A percentile compares a stretch with the other conserved stretches of the same genome.
These are phyloP conservation scores for Syritta pipiens DNA, from an alignment of 2,888 invertebrate genomes.

Conservation along the genomic window DNA sequence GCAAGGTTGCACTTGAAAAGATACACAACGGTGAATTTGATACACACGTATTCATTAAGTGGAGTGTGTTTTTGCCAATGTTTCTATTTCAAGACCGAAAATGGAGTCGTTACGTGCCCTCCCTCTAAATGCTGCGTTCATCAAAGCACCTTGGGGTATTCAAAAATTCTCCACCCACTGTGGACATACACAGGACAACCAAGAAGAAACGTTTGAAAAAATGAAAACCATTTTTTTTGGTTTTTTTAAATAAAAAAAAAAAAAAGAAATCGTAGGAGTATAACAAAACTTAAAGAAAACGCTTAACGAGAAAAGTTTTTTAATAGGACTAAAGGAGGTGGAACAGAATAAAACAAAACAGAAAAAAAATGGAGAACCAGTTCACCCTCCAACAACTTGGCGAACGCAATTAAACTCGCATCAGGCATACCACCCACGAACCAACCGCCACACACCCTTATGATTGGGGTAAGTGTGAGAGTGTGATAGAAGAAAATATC, in stretches of 20 bases:
- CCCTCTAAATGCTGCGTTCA: no score
- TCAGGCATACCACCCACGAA: no score
- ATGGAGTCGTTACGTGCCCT: background rate
- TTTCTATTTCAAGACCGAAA: no score
- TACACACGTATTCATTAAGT: no score
- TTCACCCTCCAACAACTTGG: conserved; percentile 46
- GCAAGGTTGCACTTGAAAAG: background rate
- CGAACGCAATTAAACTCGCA: conserved; percentile 66
- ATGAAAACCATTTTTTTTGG: no score
- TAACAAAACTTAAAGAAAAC: conserved; percentile 59
- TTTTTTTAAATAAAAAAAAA: conserved; percentile 9
- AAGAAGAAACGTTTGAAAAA: no score
- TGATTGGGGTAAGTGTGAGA: no score
- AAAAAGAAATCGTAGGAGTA: conserved; percentile 2
- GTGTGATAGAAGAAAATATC: no score
- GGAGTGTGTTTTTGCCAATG: no score
- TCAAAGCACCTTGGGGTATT: no score
- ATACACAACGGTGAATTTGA: no score
- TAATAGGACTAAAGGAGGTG: conserved; percentile 54
- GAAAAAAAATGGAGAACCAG: conserved; percentile 4
- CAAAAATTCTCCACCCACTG: background rate
- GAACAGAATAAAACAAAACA: background rate
- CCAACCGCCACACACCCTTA: conserved; percentile 33
- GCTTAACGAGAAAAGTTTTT: conserved; percentile 69
- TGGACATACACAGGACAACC: no score